Evolutionary conservation across 2,113 vertebrate genomes (phyloP), one percentile per base, ranked within the genome.

Genomic region (Leiothrix lutea): DNA sequence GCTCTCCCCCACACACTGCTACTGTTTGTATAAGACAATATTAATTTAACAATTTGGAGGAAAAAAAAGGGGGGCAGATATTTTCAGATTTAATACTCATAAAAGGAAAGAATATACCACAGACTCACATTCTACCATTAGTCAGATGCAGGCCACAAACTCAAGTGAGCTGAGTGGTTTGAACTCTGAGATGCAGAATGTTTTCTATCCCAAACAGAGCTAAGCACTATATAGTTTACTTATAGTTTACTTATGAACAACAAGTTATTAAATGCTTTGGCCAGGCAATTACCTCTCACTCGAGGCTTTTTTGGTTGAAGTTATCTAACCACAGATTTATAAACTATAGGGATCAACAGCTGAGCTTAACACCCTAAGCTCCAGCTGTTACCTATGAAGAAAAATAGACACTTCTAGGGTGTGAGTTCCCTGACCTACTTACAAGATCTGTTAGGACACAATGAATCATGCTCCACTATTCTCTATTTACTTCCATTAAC

Each of bases 51-150:
- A 77, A 60, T 45, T 29, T 38, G 3, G 50, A 6, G 36, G 7
- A 44, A 61, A 33, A 44, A 9, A 0, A 0, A 2, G 0, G 1
- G 1, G 1, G 6, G 1, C 0, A 11, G 6, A 5, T 44, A 48
- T 75, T 51, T 78, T 7, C 26, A 81, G 31, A 69, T 74, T 78
- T 57, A 35, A 1, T n/a, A 47, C 54, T 50, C 70, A 67, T 45
- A 33, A 24, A 86, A 67, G 11, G 36, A 64, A 95, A 69, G 31
- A 74, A 62, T 28, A 45, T 11, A 45, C 18, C 47, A 75, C 1
- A 5, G 23, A 65, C 12, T 85, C 23, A 29, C 15, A 51, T 17
- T 45, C 8, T 64, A 9, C 14, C 42, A 85, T 40, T 44, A 77
- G 53, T 12, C 24, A 88, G 28, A 80, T 2, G 5, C 22, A 40